Conservation (phyloP, 2,113 vertebrate genomes). For the Nerophis ophidion region DNA sequence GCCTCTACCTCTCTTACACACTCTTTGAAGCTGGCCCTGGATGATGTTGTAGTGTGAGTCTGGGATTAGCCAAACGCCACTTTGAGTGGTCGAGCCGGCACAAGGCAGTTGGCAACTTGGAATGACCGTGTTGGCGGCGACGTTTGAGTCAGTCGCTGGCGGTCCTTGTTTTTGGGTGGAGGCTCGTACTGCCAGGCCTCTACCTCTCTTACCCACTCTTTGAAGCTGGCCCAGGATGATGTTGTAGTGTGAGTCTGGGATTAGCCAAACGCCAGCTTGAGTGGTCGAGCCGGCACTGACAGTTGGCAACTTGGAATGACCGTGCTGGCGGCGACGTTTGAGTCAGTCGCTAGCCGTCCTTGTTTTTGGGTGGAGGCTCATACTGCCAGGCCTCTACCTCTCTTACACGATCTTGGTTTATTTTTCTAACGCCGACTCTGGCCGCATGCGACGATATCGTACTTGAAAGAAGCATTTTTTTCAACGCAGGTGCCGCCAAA, state of each 20-base stretch:
- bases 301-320: constrained; percentile 17
- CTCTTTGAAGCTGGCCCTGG: too few relatives aligned
- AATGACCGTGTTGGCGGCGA: constrained; percentile 25
- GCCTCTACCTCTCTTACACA: too few relatives aligned
- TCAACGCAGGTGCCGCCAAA: constrained; percentile 45
- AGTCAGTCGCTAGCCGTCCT: constrained; percentile 18
- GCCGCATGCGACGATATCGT: constrained; percentile 52
- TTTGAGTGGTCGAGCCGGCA: constrained; percentile 17
- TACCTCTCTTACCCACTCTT: too few relatives aligned
- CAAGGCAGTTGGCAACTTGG: constrained; percentile 18
- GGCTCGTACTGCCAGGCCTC: too few relatives aligned
- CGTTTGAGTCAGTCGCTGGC: constrained; percentile 29
- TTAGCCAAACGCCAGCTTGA: too few relatives aligned
- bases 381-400: constrained; percentile 33
- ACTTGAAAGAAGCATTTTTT: constrained; percentile 1
- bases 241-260: too few relatives aligned
- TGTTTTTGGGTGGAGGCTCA: neutral
- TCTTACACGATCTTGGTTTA: too few relatives aligned
- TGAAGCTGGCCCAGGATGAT: too few relatives aligned
- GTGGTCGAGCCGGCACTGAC: too few relatives aligned
- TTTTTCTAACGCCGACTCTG: constrained; percentile 34
- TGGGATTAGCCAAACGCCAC: constrained; percentile 46
- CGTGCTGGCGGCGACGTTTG: constrained; percentile 33
- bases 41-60: too few relatives aligned
- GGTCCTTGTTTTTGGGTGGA: too few relatives aligned